Base-by-base conservation (phyloP, 2,113 vertebrate species). In the Capricornis sumatraensis region DNA sequence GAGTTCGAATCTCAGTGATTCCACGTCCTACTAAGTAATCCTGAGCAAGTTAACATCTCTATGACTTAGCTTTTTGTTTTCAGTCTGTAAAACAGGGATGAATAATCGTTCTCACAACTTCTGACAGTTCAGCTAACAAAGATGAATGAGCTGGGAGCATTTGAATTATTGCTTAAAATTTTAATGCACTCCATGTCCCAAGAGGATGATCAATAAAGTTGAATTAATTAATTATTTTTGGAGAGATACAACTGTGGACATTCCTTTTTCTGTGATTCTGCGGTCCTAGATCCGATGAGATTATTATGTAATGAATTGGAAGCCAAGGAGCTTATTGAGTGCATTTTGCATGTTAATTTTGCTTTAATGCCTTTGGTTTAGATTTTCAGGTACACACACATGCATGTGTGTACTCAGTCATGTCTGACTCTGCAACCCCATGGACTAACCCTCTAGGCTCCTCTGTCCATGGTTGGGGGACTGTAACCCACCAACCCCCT, bases 311-410 rank as follows among this genome's bases (percentile, higher is more conserved):
- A 57, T 36, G 83, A 97, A 97, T 6, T 28, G 3, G 87, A 92
- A 43, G 55, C 93, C 94, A 92, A 94, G 7, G 12, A 40, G 53
- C 62, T 50, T 40, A 52, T 74, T 52, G 53, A 95, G 15, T 93
- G 74, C 64, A 97, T 95, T 98, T 97, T 74, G 58, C 87, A 91
- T 57, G 50, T 27, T 90, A 79, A 88, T 94, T 98, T 62, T 96
- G 60, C 95, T 85, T 89, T 55, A 97, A 87, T 94, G 28, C 88
- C 8, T 91, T 62, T 79, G 55, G 87, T 98, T 88, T n/a, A 27
- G 86, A 81, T 45, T 83, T 53, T 79, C 67, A 40, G 43, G 27
- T 23, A 71, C 19, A 74, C 23, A 43, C 23, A 25, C 23, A 74
- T 6, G 11, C 23, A 14, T 27, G 12, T 43, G 36, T 74, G 36